Evolutionary conservation across 1,140 invertebrate genomes (phyloP), one percentile per base, ranked within the genome.

Genomic region (Drosophila bifasciata): DNA sequence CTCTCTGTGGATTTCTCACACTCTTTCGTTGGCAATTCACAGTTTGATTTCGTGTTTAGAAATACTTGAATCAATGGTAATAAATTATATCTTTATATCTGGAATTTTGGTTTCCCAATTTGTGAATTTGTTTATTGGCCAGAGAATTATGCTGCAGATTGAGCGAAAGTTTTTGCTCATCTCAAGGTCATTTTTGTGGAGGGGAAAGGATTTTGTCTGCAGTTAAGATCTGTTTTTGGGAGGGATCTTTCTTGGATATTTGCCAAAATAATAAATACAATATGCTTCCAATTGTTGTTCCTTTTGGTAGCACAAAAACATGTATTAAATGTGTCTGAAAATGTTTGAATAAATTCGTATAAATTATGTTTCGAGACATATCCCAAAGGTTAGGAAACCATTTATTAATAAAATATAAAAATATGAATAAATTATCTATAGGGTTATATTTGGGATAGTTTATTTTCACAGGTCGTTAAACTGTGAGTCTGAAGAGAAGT

Each of bases 121-220:
- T 81, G 69, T 62, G 74, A 77, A 78, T 78, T 86, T 81, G 81
- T 86, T 86, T 86, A 77, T 80, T 76, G 68, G 60, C 61, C 41
- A 23, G 48, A 52, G 84, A 73, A 76, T 77, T 81, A 86, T 81
- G 80, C 72, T 72, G 32, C 15, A 46, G 57, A 44, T 84, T 56
- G 45, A 45, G 75, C 64, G 79, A 84, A 84, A 83, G 71, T 73
- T 66, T 66, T 39, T 75, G 36, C 8, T 43, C 48, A 64, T 66
- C 72, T 84, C 80, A 84, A 84, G 80, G 80, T 84, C 80, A 73
- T 64, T 45, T 59, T 46, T 57, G 25, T 56, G 40, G 25, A 48
- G 46, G 69, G 39, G 23, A 84, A 84, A 79, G 80, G 83, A 86
- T 84, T 84, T 68, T 59, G 13, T 13, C 32, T 74, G 71, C 71